phyloP scores from a whole-genome alignment of 2,888 invertebrate species.

The Cryptophagus acutangulus region DNA sequence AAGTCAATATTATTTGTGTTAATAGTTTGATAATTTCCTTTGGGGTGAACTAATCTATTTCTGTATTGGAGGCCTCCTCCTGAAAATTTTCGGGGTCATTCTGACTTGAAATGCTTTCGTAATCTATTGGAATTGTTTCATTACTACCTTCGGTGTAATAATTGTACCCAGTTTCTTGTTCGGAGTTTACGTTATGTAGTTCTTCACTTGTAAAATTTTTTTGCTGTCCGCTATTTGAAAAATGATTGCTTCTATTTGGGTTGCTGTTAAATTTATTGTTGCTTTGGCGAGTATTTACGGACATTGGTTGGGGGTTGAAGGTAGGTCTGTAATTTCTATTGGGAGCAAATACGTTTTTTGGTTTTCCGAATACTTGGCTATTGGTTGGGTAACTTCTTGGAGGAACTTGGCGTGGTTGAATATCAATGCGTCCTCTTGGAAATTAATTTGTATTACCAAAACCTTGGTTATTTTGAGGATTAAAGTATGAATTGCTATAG shows the following conservation, averaged over 20 bases:
- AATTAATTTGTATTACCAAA: conserved; percentile 8
- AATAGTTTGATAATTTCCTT: too few relatives aligned
- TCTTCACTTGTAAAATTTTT: conserved; percentile 3
- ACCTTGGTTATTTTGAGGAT: too few relatives aligned
- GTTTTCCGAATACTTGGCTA: conserved; percentile 9
- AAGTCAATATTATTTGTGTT: neutral
- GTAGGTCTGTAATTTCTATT: conserved; percentile 5
- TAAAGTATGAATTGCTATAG: too few relatives aligned
- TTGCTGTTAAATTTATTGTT: too few relatives aligned
- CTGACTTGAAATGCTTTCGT: too few relatives aligned
- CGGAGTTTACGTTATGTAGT: conserved; percentile 11
- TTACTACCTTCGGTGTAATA: too few relatives aligned
- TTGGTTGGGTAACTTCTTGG: conserved; percentile 10
- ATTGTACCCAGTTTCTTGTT: too few relatives aligned
- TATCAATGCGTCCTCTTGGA: conserved; percentile 7
- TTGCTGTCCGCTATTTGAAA: conserved; percentile 7
- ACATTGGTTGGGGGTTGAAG: conserved; percentile 7
- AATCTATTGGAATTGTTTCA: too few relatives aligned
- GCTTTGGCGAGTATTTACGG: too few relatives aligned
- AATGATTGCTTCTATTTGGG: conserved; percentile 9
- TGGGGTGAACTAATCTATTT: neutral
- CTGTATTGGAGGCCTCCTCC: conserved; percentile 3
- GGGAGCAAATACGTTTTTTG: conserved; percentile 12
- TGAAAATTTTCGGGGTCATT: conserved; percentile 15
- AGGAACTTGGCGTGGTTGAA: conserved; percentile 9